phyloP scores from a whole-genome alignment of 2,797 vertebrate species.

The Apodemus agrarius region DNA sequence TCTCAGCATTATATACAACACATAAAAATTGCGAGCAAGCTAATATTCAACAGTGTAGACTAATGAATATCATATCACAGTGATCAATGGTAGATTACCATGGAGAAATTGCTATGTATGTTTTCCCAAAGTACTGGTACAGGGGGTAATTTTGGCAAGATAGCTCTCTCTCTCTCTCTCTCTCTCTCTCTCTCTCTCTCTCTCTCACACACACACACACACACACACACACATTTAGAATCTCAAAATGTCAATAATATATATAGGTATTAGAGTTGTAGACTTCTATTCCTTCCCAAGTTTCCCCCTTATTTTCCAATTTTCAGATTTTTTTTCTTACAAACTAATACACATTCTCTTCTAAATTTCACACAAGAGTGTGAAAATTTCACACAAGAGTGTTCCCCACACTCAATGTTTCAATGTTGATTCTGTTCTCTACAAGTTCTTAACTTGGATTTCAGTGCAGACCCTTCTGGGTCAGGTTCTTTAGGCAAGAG shows the following conservation, averaged over 20 bases:
- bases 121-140: background rate
- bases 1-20: background rate
- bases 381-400: conserved; percentile 20
- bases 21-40: background rate
- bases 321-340: background rate
- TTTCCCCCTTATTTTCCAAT: background rate
- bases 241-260: background rate
- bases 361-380: background rate
- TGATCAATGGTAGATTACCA: background rate
- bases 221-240: background rate
- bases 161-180: background rate
- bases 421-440: background rate
- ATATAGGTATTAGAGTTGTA: background rate
- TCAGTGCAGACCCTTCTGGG: background rate
- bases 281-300: background rate
- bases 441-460: background rate
- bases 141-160: conserved; percentile 9
- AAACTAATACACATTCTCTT: background rate
- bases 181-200: background rate
- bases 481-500: background rate
- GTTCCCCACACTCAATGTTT: background rate
- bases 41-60: background rate
- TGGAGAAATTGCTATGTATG: background rate
- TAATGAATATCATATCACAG: background rate
- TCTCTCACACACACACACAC: background rate